Base-by-base conservation (phyloP, 64 coral and sea anemone species). In the Exaiptasia diaphana region DNA sequence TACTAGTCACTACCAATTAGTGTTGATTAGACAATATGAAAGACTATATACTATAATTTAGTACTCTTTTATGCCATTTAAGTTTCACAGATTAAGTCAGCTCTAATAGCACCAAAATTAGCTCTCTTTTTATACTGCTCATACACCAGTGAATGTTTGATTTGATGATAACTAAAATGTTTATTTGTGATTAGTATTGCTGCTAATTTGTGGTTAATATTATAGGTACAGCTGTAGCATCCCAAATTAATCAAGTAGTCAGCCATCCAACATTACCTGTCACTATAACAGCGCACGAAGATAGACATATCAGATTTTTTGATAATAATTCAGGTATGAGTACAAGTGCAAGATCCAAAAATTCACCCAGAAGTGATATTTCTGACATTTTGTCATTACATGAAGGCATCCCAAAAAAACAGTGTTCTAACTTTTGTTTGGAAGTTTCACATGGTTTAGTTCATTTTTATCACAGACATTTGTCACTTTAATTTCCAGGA, bases 281-380 rank as follows among this genome's bases (percentile, higher is more conserved):
- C 23, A 83, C 86, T 21, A 82, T 99, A 32, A 99, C 95, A 18
- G 95, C 95, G 10, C 95, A 99, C 34, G 95, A 99, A 68, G 95
- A 99, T 33, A 80, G 95, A 86, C 90, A 99, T 53, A 99, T 99
- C 72, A 84, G 90, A 34, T 99, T 93, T 80, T 99, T 89, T 77
- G 95, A 99, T 54, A 99, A 99, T 67, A 97, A 92, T 73, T 68
- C 89, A 69, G 94, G 94, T 97, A 88, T 24, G 82, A 30, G 6
- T 13, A 11, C 34, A 38, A 9, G 41, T n/a, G 2, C 10, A 24
- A n/a, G n/a, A 24, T 60, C 55, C 55, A 20, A 17, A 4, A 24
- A 7, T 60, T 60, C n/a, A 28, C n/a, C 4, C 12, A 53, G n/a
- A 12, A n/a, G 12, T 12, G 12, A 53, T 13, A 53, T n/a, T 13